phyloP scores from a whole-genome alignment of 2,113 vertebrate species.

The Petaurus breviceps region DNA sequence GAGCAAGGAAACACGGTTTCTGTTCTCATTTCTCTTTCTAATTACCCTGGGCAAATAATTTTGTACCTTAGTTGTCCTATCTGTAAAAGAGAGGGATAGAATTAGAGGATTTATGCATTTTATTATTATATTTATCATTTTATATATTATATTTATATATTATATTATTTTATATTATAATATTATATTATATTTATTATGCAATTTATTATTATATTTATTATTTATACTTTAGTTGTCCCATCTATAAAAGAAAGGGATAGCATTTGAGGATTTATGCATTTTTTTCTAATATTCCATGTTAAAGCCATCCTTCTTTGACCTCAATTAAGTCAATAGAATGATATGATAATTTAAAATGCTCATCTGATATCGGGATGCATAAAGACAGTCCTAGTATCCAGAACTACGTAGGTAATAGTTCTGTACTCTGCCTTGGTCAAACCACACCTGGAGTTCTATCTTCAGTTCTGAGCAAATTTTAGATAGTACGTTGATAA shows the following conservation, averaged over 20 bases:
- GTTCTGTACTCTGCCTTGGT: too few species aligned
- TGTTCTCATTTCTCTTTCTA: not conserved
- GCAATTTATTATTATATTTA: too few species aligned
- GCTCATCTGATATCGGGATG: not conserved
- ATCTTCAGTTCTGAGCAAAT: not conserved
- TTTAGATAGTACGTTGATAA: not conserved
- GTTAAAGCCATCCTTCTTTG: not conserved
- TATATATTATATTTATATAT: too few species aligned
- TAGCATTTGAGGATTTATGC: not conserved
- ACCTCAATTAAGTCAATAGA: not conserved
- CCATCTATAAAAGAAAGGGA: not conserved
- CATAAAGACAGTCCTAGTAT: not conserved
- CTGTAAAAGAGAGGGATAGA: not conserved
- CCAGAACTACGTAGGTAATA: too few species aligned
- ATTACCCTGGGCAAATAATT: not conserved
- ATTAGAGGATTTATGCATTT: not conserved
- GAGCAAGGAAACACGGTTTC: not conserved
- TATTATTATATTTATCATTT: not conserved
- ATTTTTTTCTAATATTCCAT: not conserved
- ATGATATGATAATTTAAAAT: not conserved
- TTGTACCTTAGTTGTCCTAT: not conserved
- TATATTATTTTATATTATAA: too few species aligned
- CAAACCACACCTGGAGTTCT: not conserved
- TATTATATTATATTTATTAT: too few species aligned
- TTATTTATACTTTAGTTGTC: not conserved